A percentile compares a stretch with the other conserved stretches of the same genome.
These are phyloP conservation scores for Physocephala rufipes DNA, from an alignment of 2,888 invertebrate genomes.

Conservation along the genomic window DNA sequence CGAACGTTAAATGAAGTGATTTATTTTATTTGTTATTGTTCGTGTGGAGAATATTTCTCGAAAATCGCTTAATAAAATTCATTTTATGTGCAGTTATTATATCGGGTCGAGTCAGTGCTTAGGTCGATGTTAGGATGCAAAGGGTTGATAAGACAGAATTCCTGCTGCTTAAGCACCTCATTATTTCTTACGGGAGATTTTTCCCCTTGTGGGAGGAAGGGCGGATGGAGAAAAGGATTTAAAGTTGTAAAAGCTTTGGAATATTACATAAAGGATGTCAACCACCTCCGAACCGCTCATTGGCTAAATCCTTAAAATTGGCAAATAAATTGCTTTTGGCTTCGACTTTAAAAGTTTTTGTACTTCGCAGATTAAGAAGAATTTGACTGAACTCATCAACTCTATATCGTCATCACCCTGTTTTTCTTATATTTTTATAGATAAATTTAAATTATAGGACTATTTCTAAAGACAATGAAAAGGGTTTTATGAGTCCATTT, in stretches of 20 bases:
- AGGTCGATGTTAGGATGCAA: constrained; percentile 55
- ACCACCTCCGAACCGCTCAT: too few relatives aligned
- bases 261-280: not conserved
- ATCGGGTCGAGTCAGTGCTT: constrained; percentile 23
- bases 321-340: constrained; percentile 47
- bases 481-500: too few relatives aligned
- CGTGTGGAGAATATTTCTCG: not conserved
- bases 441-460: not conserved
- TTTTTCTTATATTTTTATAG: not conserved
- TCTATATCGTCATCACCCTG: not conserved
- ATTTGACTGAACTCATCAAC: too few relatives aligned
- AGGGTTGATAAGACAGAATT: constrained; percentile 61
- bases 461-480: not conserved
- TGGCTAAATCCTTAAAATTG: constrained; percentile 44
- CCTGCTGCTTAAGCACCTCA: constrained; percentile 62
- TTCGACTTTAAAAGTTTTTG: too few relatives aligned
- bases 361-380: not conserved
- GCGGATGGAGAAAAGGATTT: not conserved
- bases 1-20: constrained; percentile 46
- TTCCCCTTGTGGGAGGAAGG: not conserved
- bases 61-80: constrained; percentile 61
- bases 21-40: constrained; percentile 51
- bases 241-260: not conserved
- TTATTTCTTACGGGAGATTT: constrained; percentile 45
- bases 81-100: constrained; percentile 56